Conservation (phyloP, 2,113 vertebrate genomes). For the Trematomus loennbergii region DNA sequence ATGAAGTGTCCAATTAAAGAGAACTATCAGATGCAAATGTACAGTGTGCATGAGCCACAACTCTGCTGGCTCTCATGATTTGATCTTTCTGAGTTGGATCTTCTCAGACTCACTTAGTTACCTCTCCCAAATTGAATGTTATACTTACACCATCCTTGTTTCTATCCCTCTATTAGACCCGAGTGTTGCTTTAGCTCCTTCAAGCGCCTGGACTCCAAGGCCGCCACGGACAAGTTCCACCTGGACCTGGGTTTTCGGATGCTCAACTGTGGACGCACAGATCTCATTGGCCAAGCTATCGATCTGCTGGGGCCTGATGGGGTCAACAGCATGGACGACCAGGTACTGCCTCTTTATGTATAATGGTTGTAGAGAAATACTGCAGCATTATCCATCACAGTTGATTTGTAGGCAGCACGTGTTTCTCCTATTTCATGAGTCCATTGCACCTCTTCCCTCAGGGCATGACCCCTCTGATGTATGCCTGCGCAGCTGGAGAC, state of each 20-base stretch:
- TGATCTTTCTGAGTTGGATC: not conserved
- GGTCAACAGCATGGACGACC: slow-evolving; percentile 97
- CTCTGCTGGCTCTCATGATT: not conserved
- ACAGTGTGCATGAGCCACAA: not conserved
- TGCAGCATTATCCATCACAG: not conserved
- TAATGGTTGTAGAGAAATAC: not conserved
- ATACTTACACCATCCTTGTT: not conserved
- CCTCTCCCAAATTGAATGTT: not conserved
- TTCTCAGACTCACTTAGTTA: not conserved
- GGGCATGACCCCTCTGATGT: slow-evolving; percentile 98
- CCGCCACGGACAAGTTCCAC: slow-evolving; percentile 94
- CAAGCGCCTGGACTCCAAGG: slow-evolving; percentile 93
- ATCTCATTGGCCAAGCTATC: slow-evolving; percentile 95
- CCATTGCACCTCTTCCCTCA: slow-evolving; percentile 62
- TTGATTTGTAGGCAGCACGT: not conserved
- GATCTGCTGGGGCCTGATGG: slow-evolving; percentile 91
- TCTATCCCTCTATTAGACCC: slow-evolving; percentile 81
- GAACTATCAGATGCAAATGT: slow-evolving; percentile 5
- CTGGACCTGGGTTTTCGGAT: slow-evolving; percentile 97
- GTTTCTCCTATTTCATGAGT: slow-evolving; percentile 17
- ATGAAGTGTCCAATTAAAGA: slow-evolving; percentile 26
- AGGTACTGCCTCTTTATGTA: slow-evolving; percentile 82
- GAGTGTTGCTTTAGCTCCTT: slow-evolving; percentile 98
- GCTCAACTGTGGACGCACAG: slow-evolving; percentile 96
- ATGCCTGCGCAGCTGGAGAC: slow-evolving; percentile 95